Percentiles rank a stretch among this genome's conserved stretches.
These are phyloP conservation scores for Mythimna impura DNA, from an alignment of 2,888 invertebrate species.

Conservation along the genomic window DNA sequence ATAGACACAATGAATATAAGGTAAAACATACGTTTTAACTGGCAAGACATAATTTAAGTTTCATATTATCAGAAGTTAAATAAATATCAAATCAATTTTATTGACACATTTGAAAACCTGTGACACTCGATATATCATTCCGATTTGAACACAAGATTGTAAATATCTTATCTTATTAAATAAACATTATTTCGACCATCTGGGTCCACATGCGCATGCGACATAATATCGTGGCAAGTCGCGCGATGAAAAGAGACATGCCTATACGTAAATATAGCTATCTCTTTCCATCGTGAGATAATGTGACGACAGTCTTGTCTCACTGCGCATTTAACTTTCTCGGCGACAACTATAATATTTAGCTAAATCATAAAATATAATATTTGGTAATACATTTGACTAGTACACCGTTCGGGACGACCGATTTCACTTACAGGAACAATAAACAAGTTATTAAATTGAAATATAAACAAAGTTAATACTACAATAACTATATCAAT, in stretches of 20 bases:
- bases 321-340: conserved; percentile 3
- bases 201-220: conserved; percentile 6
- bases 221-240: background rate
- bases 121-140: conserved; percentile 54
- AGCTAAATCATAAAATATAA: conserved; percentile 71
- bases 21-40: conserved; percentile 9
- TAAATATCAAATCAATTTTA: conserved; percentile 26
- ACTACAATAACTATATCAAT: conserved; percentile 51
- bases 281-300: background rate
- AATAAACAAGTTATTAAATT: conserved; percentile 43
- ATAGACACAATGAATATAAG: conserved; percentile 24
- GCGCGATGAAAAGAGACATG: background rate
- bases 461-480: conserved; percentile 45
- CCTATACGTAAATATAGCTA: background rate
- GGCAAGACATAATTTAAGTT: conserved; percentile 28
- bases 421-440: conserved; percentile 53
- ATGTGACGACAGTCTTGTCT: background rate
- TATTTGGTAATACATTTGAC: conserved; percentile 80
- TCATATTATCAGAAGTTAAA: background rate
- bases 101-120: conserved; percentile 34
- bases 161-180: conserved; percentile 45
- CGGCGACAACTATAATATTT: conserved; percentile 60
- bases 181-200: conserved; percentile 24
- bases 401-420: conserved; percentile 71
- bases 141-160: conserved; percentile 58